These are phyloP conservation scores for Spermophilus dauricus DNA, from an alignment of 2,113 vertebrate species.

Conservation along the genomic window DNA sequence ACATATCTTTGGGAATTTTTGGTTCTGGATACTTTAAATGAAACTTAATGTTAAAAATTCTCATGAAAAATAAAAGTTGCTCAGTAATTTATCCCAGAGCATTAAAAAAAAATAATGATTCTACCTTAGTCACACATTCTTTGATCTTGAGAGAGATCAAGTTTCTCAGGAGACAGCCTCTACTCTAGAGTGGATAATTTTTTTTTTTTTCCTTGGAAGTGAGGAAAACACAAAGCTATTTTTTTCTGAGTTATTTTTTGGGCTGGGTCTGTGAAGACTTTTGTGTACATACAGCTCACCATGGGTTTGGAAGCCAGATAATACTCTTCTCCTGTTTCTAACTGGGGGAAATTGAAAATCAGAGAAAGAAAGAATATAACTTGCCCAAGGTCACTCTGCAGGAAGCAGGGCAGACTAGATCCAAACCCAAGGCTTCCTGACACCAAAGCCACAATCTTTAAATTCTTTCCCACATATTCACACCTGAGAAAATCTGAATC, in stretches of 20 bases:
- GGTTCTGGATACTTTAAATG: background rate
- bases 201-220: conserved; percentile 12
- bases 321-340: background rate
- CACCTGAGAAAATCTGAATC: background rate
- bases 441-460: background rate
- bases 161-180: conserved; percentile 18
- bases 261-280: background rate
- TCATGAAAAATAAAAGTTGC: background rate
- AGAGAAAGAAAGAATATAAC: background rate
- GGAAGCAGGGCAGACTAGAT: background rate
- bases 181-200: background rate
- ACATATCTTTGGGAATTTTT: background rate
- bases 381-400: background rate
- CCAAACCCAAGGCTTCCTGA: background rate
- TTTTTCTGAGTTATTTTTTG: background rate
- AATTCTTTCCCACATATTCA: background rate
- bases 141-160: background rate
- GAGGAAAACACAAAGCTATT: background rate
- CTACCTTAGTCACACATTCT: background rate
- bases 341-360: background rate
- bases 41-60: background rate
- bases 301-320: background rate
- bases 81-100: background rate
- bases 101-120: background rate
- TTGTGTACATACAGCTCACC: background rate